Base-by-base conservation (phyloP, 2,888 invertebrate genomes). In the Agrochola lota region DNA sequence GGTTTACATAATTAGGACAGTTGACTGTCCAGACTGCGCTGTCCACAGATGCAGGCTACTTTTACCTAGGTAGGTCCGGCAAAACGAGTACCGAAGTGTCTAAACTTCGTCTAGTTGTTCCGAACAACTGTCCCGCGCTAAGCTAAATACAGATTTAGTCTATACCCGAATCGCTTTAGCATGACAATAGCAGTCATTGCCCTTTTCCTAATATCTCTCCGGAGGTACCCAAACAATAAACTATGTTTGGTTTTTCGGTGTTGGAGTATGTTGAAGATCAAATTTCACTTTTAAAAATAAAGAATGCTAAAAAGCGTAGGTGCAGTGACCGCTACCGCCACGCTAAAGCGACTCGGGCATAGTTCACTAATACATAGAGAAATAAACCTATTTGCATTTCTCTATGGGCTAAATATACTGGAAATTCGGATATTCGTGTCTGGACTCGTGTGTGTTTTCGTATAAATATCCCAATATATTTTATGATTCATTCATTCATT, bases 81-180 rank as follows among this genome's bases (percentile, higher is more conserved):
- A 63, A 70, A 59, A 63, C 17, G 30, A 43, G 63, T 74, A 23
- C 20, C 12, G 35, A n/a, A 82, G 30, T 67, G 55, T 71, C 70
- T 1, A 20, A 83, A 82, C 66, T 81, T 71, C 6, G 26, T 46
- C n/a, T 30, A 43, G 49, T 74, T 26, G 68, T 62, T 82, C 6
- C 23, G n/a, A 55, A 66, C 63, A 49, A 68, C 15, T 60, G 49
- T 64, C 57, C 7, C 0, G 20, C 17, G 6, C 49, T 11, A 57
- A 35, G 20, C 69, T 70, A 66, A 70, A 70, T 78, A 52, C 26
- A 70, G 60, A 78, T 49, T 66, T 49, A 66, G 60, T 60, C 7
- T 30, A 20, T 52, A 9, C 23, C 23, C 20, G 9, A 52, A 23
- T 23, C 52, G 8, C 23, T 52, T 20, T 23, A 23, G 52, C 23